Evolutionary conservation across 2,797 vertebrate species (phyloP).

Genomic region (Lacerta agilis): DNA sequence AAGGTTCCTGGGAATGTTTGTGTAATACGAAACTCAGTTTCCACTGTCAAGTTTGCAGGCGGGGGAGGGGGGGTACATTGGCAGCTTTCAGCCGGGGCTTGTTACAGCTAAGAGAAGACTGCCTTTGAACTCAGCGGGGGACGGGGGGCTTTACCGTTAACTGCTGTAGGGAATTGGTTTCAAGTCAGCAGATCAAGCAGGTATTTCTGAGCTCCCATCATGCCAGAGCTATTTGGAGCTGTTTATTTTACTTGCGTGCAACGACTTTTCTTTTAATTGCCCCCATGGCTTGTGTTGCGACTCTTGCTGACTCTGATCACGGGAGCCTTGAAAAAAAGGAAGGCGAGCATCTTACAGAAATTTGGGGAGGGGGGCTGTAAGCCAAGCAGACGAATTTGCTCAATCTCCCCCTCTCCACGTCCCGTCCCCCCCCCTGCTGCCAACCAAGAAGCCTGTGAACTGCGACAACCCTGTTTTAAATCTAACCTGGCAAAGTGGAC

Average conservation of each 20-base stretch:
- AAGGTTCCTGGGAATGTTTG: constrained; percentile 56
- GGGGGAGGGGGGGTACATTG: constrained; percentile 63
- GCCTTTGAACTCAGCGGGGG: constrained; percentile 79
- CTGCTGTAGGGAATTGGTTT: constrained; percentile 70
- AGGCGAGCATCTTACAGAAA: neutral
- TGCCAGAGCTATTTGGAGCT: constrained; percentile 54
- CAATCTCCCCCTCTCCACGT: neutral
- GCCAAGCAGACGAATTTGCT: constrained; percentile 35
- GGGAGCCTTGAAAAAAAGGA: constrained; percentile 22
- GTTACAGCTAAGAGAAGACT: constrained; percentile 57
- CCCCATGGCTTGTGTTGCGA: constrained; percentile 49
- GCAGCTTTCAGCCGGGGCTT: constrained; percentile 62
- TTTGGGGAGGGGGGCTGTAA: neutral
- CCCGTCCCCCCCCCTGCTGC: no score
- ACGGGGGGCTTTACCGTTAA: constrained; percentile 45
- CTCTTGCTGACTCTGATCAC: constrained; percentile 42
- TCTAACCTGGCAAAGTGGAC: no score
- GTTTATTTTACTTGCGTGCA: constrained; percentile 63
- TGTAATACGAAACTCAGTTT: constrained; percentile 59
- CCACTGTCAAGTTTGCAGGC: constrained; percentile 44
- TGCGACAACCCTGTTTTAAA: neutral
- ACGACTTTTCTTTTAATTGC: constrained; percentile 65
- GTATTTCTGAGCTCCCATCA: constrained; percentile 65
- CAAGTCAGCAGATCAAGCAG: constrained; percentile 68
- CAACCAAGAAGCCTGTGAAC: neutral